These are phyloP conservation scores for Pituophis catenifer DNA, from an alignment of 2,113 vertebrate species.

Conservation along the genomic window DNA sequence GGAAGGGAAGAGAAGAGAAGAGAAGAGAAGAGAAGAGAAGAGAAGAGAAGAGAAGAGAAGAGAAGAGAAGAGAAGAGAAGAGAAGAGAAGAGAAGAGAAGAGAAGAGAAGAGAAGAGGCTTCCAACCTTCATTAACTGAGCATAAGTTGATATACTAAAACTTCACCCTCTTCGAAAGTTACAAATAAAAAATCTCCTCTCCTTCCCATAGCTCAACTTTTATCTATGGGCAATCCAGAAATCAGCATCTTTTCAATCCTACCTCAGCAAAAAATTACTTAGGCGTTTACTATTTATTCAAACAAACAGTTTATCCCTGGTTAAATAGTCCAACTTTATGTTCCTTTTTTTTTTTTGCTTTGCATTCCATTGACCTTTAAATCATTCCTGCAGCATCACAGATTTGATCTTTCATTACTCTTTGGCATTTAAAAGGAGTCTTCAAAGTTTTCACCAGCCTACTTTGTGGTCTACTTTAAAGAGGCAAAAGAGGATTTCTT, in stretches of 20 bases:
- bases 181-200: not conserved
- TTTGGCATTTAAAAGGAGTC: not conserved
- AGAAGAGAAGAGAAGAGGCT: not conserved
- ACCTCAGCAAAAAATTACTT: not conserved
- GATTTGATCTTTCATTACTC: not conserved
- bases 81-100: too few species aligned
- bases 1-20: too few species aligned
- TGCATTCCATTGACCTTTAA: not conserved
- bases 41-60: too few species aligned
- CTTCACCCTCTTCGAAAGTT: not conserved
- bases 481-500: not conserved
- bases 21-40: too few species aligned
- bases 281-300: not conserved
- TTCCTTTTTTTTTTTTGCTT: not conserved
- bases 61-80: too few species aligned
- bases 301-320: not conserved
- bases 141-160: not conserved
- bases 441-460: not conserved
- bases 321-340: not conserved
- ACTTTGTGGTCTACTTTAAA: not conserved
- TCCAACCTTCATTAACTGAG: not conserved
- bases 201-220: not conserved
- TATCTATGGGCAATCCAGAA: not conserved
- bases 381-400: not conserved
- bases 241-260: not conserved